Evolutionary conservation across 1,140 invertebrate genomes (phyloP).

Genomic region (Drosophila orena): DNA sequence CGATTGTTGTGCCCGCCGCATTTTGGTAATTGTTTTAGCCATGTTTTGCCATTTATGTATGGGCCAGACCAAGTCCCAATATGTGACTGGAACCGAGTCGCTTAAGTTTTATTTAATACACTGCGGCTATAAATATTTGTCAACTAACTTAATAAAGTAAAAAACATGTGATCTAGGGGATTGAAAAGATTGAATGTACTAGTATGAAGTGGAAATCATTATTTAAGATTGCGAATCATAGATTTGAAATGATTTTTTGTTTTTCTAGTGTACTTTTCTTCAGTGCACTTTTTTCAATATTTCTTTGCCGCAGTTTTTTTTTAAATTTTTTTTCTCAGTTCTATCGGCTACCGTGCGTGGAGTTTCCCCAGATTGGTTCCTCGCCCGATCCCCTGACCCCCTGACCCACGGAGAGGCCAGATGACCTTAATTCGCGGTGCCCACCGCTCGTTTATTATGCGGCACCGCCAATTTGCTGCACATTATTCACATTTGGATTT

Average conservation of each 20-base stretch:
- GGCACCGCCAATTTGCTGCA: slow-evolving; percentile 69
- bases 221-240: not conserved
- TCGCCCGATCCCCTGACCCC: slow-evolving; percentile 18
- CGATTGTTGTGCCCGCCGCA: slow-evolving; percentile 36
- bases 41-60: slow-evolving; percentile 73
- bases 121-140: not conserved
- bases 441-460: slow-evolving; percentile 67
- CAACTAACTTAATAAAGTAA: not conserved
- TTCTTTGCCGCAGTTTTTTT: slow-evolving; percentile 4
- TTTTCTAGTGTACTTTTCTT: not conserved
- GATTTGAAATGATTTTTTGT: not conserved
- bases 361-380: slow-evolving; percentile 18
- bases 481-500: slow-evolving; percentile 62
- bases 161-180: no score
- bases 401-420: slow-evolving; percentile 30
- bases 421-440: slow-evolving; percentile 77
- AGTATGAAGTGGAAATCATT: not conserved
- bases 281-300: slow-evolving; percentile 17
- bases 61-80: slow-evolving; percentile 53
- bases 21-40: slow-evolving; percentile 81
- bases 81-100: slow-evolving; percentile 40
- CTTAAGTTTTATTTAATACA: slow-evolving; percentile 41
- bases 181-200: not conserved
- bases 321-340: slow-evolving; percentile 4
- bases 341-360: slow-evolving; percentile 53